A percentile compares a stretch with the other conserved stretches of the same genome.
Conservation (phyloP, 2,888 invertebrate genomes). For the Terebella lapidaria region DNA sequence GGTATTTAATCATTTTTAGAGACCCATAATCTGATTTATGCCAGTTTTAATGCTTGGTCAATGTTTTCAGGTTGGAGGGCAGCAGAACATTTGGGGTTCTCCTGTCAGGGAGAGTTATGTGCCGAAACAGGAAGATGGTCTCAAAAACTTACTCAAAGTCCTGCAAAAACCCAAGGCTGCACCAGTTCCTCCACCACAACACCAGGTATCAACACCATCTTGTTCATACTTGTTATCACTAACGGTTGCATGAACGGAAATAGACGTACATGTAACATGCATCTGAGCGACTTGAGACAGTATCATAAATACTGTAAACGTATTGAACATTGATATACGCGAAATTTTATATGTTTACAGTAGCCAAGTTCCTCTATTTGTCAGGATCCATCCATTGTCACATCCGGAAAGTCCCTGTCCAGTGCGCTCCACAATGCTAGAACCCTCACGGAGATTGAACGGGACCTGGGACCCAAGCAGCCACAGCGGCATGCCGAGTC, state of each 20-base stretch:
- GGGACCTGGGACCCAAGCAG: neutral
- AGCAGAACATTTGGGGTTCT: constrained; percentile 48
- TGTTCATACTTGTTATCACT: no score
- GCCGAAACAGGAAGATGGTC: constrained; percentile 8
- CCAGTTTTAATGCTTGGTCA: no score
- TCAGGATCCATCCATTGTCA: neutral
- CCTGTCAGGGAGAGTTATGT: constrained; percentile 30
- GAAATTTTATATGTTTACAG: no score
- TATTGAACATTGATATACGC: no score
- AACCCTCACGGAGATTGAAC: neutral
- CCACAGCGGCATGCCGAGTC: neutral
- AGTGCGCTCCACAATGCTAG: neutral
- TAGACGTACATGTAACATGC: no score
- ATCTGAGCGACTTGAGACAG: no score
- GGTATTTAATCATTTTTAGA: no score
- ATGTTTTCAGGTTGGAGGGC: constrained; percentile 21
- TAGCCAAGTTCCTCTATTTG: no score
- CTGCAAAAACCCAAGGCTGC: neutral
- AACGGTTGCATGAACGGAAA: no score
- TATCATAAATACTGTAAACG: no score
- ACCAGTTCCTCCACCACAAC: neutral
- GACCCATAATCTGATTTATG: no score
- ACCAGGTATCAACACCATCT: no score
- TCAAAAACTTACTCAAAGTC: neutral
- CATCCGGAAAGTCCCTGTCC: neutral